These are phyloP conservation scores for Steatocranus sp. DNA, from an alignment of 2,797 vertebrate species.

Conservation along the genomic window DNA sequence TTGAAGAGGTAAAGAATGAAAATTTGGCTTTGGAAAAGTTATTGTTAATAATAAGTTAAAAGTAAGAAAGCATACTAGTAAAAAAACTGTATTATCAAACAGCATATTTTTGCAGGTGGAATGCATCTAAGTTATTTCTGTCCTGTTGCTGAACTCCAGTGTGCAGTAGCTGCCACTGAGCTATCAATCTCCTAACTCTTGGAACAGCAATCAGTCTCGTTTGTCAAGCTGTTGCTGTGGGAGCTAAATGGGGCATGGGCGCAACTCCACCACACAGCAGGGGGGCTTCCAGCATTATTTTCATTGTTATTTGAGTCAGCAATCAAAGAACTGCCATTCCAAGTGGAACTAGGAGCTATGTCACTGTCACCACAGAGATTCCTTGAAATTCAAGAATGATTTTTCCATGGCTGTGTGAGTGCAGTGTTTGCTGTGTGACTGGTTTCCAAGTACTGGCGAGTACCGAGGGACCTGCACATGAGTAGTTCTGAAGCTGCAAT, in stretches of 20 bases:
- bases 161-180: conserved; percentile 8
- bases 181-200: conserved; percentile 45
- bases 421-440: conserved; percentile 14
- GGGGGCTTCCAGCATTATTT: conserved; percentile 23
- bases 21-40: not conserved
- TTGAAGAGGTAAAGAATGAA: not conserved
- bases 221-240: conserved; percentile 20
- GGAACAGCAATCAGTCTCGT: conserved; percentile 26
- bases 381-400: conserved; percentile 31
- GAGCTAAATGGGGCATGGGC: conserved; percentile 25
- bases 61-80: not conserved
- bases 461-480: conserved; percentile 37
- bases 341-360: conserved; percentile 23
- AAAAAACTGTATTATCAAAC: not conserved
- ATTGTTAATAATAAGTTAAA: not conserved
- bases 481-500: conserved; percentile 45
- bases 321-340: conserved; percentile 39
- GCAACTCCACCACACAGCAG: not conserved
- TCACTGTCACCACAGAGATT: conserved; percentile 24
- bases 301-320: conserved; percentile 47
- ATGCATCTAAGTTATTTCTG: conserved; percentile 11
- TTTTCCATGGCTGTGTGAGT: not conserved
- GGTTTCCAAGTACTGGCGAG: conserved; percentile 17
- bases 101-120: not conserved
- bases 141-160: conserved; percentile 18